These are phyloP conservation scores for Grantiella picta DNA, from an alignment of 2,113 vertebrate genomes.

Conservation along the genomic window DNA sequence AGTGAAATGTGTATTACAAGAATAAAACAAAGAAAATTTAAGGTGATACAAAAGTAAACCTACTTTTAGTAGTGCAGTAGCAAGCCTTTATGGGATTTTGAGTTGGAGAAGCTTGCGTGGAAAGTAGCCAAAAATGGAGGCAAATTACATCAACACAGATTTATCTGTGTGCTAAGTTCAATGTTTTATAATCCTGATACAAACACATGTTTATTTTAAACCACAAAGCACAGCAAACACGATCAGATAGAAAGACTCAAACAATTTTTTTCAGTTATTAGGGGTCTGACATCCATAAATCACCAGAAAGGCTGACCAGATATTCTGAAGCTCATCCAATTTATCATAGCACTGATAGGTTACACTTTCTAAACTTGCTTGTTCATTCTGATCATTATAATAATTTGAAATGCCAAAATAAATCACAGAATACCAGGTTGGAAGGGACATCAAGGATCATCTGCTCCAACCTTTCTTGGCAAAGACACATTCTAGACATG, in stretches of 20 bases:
- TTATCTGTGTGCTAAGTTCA: not conserved
- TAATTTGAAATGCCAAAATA: conserved; percentile 40
- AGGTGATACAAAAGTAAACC: not conserved
- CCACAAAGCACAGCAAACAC: not conserved
- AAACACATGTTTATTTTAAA: not conserved
- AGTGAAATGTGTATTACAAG: not conserved
- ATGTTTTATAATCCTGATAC: not conserved
- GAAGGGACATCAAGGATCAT: not conserved
- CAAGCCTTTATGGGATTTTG: not conserved
- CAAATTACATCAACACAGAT: not conserved
- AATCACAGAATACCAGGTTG: not conserved
- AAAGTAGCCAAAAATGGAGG: not conserved
- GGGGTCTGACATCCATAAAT: conserved; percentile 37
- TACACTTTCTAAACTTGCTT: conserved; percentile 12
- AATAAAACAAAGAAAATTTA: not conserved
- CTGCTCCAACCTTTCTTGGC: not conserved
- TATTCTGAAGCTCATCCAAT: not conserved
- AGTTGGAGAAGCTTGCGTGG: not conserved
- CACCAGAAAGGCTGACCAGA: not conserved
- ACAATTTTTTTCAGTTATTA: not conserved
- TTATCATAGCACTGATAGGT: not conserved
- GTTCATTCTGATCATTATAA: conserved; percentile 17
- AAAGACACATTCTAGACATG: not conserved
- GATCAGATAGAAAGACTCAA: not conserved
- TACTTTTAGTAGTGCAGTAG: not conserved